These are phyloP conservation scores for Taeniopygia guttata DNA, from an alignment of 2,797 vertebrate species.

Conservation along the genomic window DNA sequence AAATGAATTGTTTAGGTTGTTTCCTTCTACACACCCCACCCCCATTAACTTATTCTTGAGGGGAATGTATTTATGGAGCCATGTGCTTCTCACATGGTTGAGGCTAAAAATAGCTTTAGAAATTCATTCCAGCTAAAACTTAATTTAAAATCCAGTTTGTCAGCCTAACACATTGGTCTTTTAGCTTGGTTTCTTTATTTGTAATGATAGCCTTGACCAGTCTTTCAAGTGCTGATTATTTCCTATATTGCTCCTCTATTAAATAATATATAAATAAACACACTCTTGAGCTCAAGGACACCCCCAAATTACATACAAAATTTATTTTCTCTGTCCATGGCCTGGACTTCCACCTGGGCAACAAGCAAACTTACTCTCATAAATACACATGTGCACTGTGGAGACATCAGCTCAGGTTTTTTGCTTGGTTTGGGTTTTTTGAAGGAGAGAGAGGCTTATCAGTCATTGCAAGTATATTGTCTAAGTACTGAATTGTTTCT, in stretches of 20 bases:
- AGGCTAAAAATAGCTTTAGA: constrained; percentile 46
- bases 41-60: constrained; percentile 23
- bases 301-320: constrained; percentile 8
- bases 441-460: not conserved
- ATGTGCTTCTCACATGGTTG: constrained; percentile 57
- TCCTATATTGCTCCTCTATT: constrained; percentile 22
- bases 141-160: constrained; percentile 37
- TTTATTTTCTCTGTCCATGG: not conserved
- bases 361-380: not conserved
- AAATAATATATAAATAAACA: not conserved
- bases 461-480: not conserved
- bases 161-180: constrained; percentile 26
- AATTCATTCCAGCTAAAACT: constrained; percentile 53
- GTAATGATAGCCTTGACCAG: constrained; percentile 26
- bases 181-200: constrained; percentile 9
- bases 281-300: constrained; percentile 6
- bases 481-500: not conserved
- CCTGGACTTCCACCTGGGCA: not conserved
- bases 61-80: constrained; percentile 19
- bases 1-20: constrained; percentile 48
- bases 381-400: not conserved
- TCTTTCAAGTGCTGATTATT: constrained; percentile 19
- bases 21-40: not conserved
- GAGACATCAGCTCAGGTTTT: not conserved
- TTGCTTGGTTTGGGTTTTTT: not conserved